Evolutionary conservation across 2,113 vertebrate species (phyloP).

Genomic region (Rhea pennata): DNA sequence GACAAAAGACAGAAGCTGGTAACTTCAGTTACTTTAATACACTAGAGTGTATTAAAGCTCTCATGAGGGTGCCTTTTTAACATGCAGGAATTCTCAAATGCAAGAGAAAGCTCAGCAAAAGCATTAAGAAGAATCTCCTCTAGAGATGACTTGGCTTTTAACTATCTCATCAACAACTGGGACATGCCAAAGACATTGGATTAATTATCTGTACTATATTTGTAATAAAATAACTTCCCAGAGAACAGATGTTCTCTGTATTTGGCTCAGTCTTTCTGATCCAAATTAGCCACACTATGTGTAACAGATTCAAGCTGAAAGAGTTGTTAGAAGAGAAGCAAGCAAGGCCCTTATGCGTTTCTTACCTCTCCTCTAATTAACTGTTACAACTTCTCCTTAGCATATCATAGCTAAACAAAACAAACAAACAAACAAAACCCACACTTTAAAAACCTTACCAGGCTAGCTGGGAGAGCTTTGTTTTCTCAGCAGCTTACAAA

Average conservation of each 20-base stretch:
- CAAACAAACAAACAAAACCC: not conserved
- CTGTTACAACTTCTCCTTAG: not conserved
- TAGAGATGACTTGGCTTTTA: not conserved
- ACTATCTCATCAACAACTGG: not conserved
- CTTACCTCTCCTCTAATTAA: not conserved
- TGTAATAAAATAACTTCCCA: conserved; percentile 28
- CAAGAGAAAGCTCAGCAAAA: not conserved
- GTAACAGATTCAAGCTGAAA: not conserved
- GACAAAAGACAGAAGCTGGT: not conserved
- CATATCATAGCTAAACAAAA: not conserved
- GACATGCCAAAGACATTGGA: not conserved
- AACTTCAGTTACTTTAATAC: not conserved
- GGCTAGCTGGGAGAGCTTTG: not conserved
- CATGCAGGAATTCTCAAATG: not conserved
- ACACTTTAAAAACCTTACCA: not conserved
- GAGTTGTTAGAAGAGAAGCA: not conserved
- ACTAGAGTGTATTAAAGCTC: not conserved
- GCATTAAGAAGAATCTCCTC: not conserved
- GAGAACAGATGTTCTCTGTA: conserved; percentile 44
- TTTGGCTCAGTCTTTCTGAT: not conserved
- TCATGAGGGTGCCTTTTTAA: not conserved
- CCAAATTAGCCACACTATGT: not conserved
- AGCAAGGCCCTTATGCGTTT: not conserved
- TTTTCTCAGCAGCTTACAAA: not conserved
- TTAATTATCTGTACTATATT: conserved; percentile 44